Evolutionary conservation across 2,888 invertebrate genomes (phyloP), one percentile per base, ranked within the genome.

Genomic region (Erebia aethiops): DNA sequence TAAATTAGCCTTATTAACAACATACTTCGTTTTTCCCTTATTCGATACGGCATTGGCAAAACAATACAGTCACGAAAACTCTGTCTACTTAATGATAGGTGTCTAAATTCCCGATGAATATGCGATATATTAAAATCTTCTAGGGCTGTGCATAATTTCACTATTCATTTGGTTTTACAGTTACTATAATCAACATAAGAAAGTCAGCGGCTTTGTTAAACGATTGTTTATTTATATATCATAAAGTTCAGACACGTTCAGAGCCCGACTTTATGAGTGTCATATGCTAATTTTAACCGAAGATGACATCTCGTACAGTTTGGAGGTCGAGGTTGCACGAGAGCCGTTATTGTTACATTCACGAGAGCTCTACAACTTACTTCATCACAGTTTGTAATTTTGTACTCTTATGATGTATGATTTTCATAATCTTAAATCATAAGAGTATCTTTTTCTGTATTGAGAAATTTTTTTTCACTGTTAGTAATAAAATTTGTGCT

Each of bases 161-260:
- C 56, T 26, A 13, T 21, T 56, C 21, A 56, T 56, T 57, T 57
- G 5, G 5, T 21, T 41, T 16, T 16, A 41, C 60, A 41, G 35
- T 41, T 41, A 43, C 14, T 49, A 8, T 13, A 18, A 62, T 49
- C 14, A 62, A 21, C 62, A 62, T 9, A 49, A 21, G 1, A 62
- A 62, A 49, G 62, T 8, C 21, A 18, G 49, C 21, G 46, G 21
- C 62, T 21, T 62, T 62, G 46, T 49, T 62, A 62, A 46, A 49
- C 21, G 62, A 62, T 62, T 43, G 18, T 61, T 13, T 61, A 18
- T 43, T 61, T 61, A 61, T 61, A 9, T 43, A 9, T 16, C 13
- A 61, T 61, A 61, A 61, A 61, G 26, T n/a, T n/a, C n/a, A n/a
- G n/a, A n/a, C n/a, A n/a, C n/a, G 57, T 41, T 46, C 62, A 46